Evolutionary conservation across 2,113 vertebrate species (phyloP).

Genomic region (Salminus brasiliensis): DNA sequence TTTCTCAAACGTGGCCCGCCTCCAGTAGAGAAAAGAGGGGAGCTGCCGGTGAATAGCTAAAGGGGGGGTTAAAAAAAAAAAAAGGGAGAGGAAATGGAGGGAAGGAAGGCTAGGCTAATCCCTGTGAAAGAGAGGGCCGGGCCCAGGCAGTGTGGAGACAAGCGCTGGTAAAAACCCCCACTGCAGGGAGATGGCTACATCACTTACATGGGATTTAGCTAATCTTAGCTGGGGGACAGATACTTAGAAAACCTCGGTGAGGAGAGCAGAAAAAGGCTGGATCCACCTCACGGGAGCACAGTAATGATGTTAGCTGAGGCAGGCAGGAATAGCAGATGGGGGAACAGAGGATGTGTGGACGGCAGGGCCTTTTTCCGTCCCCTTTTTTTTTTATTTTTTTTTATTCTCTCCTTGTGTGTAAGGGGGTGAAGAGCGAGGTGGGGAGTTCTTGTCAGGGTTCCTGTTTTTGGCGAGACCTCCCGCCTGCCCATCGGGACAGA

Average conservation of each 20-base stretch:
- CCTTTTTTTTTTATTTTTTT: constrained; percentile 68
- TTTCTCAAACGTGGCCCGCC: constrained; percentile 71
- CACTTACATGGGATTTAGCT: constrained; percentile 88
- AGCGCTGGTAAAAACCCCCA: constrained; percentile 83
- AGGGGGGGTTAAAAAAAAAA: constrained; percentile 62
- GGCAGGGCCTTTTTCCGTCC: constrained; percentile 71
- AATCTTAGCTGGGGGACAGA: constrained; percentile 87
- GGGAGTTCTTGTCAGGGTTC: constrained; percentile 61
- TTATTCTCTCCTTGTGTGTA: constrained; percentile 66
- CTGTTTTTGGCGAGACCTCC: constrained; percentile 71
- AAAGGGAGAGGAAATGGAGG: constrained; percentile 41
- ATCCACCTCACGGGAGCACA: constrained; percentile 82
- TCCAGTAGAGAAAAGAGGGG: constrained; percentile 72
- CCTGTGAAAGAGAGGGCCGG: constrained; percentile 82
- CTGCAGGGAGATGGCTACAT: constrained; percentile 85
- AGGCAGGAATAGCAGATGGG: constrained; percentile 70
- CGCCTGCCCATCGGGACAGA: constrained; percentile 76
- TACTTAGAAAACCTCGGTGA: constrained; percentile 84
- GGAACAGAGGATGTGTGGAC: constrained; percentile 78
- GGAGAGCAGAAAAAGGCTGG: constrained; percentile 77
- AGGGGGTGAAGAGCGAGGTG: constrained; percentile 47
- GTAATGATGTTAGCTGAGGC: constrained; percentile 85
- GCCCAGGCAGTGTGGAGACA: constrained; percentile 81
- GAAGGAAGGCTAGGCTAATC: constrained; percentile 78
- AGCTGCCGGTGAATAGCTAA: constrained; percentile 85